These are phyloP conservation scores for Glossophaga mutica DNA, from an alignment of 2,797 vertebrate species.

Conservation along the genomic window DNA sequence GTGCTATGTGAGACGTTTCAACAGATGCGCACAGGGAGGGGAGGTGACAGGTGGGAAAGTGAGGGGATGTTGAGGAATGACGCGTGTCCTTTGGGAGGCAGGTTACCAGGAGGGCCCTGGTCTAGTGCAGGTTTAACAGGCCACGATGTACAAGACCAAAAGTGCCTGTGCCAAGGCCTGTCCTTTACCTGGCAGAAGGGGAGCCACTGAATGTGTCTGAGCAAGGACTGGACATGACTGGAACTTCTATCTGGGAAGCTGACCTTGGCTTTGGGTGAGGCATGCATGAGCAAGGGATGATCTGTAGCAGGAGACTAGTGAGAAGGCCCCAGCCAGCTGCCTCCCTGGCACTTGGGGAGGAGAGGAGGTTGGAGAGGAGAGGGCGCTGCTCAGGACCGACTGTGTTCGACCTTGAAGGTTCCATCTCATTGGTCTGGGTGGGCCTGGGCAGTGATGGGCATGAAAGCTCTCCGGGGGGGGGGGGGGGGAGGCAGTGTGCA, in stretches of 20 bases:
- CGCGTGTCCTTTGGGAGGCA: neutral
- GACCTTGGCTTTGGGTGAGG: neutral
- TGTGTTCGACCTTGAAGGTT: neutral
- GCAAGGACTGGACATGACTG: neutral
- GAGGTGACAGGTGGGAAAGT: neutral
- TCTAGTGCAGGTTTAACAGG: neutral
- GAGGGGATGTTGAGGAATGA: neutral
- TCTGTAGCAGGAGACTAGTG: neutral
- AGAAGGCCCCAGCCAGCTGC: neutral
- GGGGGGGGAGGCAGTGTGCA: neutral
- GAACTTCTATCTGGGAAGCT: neutral
- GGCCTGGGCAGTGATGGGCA: neutral
- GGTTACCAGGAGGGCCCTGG: neutral
- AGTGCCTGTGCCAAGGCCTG: too few species aligned
- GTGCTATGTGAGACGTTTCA: neutral
- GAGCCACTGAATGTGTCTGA: neutral
- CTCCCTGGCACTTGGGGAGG: neutral
- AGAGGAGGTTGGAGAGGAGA: neutral
- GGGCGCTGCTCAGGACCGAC: neutral
- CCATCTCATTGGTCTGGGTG: neutral
- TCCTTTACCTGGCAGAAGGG: neutral
- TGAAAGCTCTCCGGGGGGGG: neutral
- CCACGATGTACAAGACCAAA: neutral
- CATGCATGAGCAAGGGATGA: accelerated
- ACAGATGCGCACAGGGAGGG: neutral